These are phyloP conservation scores for Plagodis dolabraria DNA, from an alignment of 2,888 invertebrate genomes.

Conservation along the genomic window DNA sequence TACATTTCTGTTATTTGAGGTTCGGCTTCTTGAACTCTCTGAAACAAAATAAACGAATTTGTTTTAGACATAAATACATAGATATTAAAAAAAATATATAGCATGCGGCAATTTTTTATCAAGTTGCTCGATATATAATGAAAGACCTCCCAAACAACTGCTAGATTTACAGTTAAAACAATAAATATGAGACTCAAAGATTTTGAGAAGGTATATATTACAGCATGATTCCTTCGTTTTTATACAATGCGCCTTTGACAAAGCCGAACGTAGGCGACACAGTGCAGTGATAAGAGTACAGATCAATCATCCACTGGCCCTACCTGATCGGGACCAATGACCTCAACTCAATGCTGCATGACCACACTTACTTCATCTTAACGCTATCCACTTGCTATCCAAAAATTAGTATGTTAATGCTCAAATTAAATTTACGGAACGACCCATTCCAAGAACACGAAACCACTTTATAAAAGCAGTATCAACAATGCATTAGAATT, in stretches of 20 bases:
- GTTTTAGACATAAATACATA: not conserved
- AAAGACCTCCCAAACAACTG: not conserved
- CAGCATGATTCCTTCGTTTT: conserved; percentile 61
- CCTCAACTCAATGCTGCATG: conserved; percentile 66
- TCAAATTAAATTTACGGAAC: conserved; percentile 43
- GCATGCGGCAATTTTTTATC: not conserved
- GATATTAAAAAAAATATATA: not conserved
- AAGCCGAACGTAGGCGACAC: conserved; percentile 81
- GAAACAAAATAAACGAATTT: conserved; percentile 59
- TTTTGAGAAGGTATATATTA: conserved; percentile 52
- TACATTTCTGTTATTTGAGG: conserved; percentile 64
- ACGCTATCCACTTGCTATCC: conserved; percentile 57
- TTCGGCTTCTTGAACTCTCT: conserved; percentile 59
- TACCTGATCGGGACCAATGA: conserved; percentile 80
- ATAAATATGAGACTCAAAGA: too few species aligned
- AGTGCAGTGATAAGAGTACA: conserved; percentile 77
- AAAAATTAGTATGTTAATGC: conserved; percentile 59
- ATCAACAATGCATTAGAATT: conserved; percentile 58
- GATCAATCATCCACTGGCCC: conserved; percentile 81
- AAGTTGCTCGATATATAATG: not conserved
- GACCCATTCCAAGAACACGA: conserved; percentile 42
- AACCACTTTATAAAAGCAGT: conserved; percentile 44
- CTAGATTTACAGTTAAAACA: not conserved
- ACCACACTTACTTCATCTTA: conserved; percentile 68
- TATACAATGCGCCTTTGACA: conserved; percentile 81